phyloP scores from a whole-genome alignment of 2,797 vertebrate species.

The Oreochromis mossambicus region DNA sequence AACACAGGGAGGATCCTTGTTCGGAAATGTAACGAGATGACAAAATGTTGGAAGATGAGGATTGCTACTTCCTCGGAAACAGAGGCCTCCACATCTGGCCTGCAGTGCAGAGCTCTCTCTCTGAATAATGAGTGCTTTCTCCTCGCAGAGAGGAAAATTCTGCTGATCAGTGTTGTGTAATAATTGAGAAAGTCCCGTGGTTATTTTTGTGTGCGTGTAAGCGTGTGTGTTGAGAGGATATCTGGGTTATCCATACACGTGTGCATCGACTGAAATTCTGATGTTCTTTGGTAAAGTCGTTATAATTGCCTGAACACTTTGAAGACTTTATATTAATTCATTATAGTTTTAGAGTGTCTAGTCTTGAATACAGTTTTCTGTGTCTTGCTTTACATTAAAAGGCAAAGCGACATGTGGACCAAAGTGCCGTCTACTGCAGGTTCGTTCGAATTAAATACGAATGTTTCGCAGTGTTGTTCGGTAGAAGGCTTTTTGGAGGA shows the following conservation, averaged over 20 bases:
- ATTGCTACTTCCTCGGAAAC: conserved; percentile 54
- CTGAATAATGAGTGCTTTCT: background rate
- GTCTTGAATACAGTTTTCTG: background rate
- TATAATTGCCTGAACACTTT: background rate
- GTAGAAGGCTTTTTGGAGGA: background rate
- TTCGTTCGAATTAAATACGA: background rate
- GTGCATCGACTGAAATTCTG: background rate
- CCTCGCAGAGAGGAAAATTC: background rate
- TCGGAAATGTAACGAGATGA: conserved; percentile 54
- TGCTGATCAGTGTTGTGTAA: background rate
- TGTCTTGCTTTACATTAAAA: background rate
- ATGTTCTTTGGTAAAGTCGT: background rate
- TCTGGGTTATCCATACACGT: background rate
- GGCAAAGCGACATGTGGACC: accelerated
- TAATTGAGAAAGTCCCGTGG: background rate
- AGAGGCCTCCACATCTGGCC: conserved; percentile 9
- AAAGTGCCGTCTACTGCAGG: accelerated
- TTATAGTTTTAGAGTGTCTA: background rate
- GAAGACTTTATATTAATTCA: background rate
- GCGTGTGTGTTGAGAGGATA: background rate
- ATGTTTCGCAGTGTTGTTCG: background rate
- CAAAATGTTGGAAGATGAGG: conserved; percentile 63
- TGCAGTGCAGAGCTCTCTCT: conserved; percentile 1
- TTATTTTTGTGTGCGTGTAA: background rate
- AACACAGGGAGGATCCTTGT: conserved; percentile 45